Base-by-base conservation (phyloP, 2,888 invertebrate species). In the Aelia acuminata region DNA sequence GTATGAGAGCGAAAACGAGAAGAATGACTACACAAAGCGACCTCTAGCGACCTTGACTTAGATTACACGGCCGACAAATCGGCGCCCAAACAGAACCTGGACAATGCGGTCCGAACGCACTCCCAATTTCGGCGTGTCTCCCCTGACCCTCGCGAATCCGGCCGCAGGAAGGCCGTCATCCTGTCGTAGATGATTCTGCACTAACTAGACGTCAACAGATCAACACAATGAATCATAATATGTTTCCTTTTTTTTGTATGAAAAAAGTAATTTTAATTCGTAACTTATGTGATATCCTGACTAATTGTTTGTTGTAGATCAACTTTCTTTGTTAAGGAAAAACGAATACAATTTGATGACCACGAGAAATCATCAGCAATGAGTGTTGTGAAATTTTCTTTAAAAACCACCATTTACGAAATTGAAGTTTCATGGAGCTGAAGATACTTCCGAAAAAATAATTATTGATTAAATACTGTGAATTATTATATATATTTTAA, bases 31-130 rank as follows among this genome's bases (percentile, higher is more conserved):
- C 31, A 70, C 63, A 70, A 70, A 35, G 63, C 63, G 63, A 70
- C 63, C 31, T 20, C 63, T 35, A 20, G 31, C 63, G 63, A 18
- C 63, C 63, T 70, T 70, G 63, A 70, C 63, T 70, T 13, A 70
- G 31, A 70, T 70, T 70, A 70, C 63, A 70, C 63, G 63, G 63
- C 35, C 31, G 63, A 35, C 31, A 70, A 70, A 35, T 70, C 63
- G 63, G 63, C 63, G 31, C 63, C 63, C 35, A 70, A 70, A 31
- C 63, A 70, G 31, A 35, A 3, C 63, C 63, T 20, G 5, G 20
- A 70, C 63, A 70, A 70, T 18, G 63, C 63, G 8, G 35, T 35
- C 35, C 31, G 63, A 18, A 35, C n/a, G 26, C 8, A 26, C 26
- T 57, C 57, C 57, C 26, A 22, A 70, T 70, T 70, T 70, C 63